Base-by-base conservation (phyloP, 2,797 vertebrate genomes). In the Diceros bicornis region DNA sequence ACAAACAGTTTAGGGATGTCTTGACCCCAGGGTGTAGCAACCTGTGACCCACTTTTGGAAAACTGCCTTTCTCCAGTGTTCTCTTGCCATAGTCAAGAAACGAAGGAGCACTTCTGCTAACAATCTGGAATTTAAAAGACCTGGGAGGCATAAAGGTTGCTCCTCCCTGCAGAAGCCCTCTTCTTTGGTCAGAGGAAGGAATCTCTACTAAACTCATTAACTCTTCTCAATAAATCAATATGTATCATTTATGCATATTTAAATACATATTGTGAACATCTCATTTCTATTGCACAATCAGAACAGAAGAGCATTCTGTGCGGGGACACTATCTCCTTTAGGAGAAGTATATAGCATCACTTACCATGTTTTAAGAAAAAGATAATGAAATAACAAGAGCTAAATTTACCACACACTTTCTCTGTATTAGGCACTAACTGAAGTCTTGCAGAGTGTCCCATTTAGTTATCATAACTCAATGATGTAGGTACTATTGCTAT, bases 121-220 rank as follows among this genome's bases (percentile, higher is more conserved):
- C 44, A 32, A 37, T 84, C 13, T 71, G 71, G 93, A 78, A 82
- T 57, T 75, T 90, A 47, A 90, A 94, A 94, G 77, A 91, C 34
- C 13, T 32, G 4, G 50, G 10, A 18, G 10, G 5, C 7, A 57
- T 32, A 61, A 23, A 55, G 32, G 16, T 27, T n/a, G 18, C 27
- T 69, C 47, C 21, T 87, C n/a, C 37, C n/a, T 91, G 16, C 37
- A 89, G 34, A 74, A 89, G 62, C 7, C 16, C 55, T 69, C 64
- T 89, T 87, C 55, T 87, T 71, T 69, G 59, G 27, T 93, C 32
- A 93, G 37, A 83, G 18, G 32, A 66, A 62, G 27, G 9, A 71
- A 55, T 81, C 52, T 34, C 72, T 71, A 44, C 25, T 57, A n/a
- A 94, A 91, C 25, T 68, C 50, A 66, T 23, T 47, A 17, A 57